phyloP scores from a whole-genome alignment of 2,797 vertebrate species.

The Enteromius radiatus region DNA sequence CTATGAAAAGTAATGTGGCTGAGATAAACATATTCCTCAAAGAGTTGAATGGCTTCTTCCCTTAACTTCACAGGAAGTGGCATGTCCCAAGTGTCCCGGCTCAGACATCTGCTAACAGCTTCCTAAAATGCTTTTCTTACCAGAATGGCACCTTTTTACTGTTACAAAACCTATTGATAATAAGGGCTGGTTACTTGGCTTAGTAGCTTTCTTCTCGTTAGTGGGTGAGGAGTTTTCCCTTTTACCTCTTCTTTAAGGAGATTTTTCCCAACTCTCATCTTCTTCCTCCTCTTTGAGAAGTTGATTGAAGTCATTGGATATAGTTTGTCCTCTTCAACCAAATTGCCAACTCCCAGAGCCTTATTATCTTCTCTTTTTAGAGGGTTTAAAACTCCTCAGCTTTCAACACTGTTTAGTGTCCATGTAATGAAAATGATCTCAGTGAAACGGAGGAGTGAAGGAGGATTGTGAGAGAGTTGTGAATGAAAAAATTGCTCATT shows the following conservation, averaged over 20 bases:
- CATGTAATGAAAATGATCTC: too few species aligned
- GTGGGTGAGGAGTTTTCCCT: not conserved
- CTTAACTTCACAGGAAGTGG: not conserved
- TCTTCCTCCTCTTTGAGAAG: not conserved
- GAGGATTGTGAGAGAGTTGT: too few species aligned
- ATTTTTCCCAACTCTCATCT: too few species aligned
- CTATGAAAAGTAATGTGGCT: not conserved
- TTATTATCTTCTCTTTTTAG: not conserved
- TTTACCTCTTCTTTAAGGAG: not conserved
- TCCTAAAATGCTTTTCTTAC: not conserved
- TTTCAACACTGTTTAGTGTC: too few species aligned
- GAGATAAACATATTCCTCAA: not conserved
- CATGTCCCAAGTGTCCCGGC: not conserved
- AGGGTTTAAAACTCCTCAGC: too few species aligned
- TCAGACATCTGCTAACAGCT: not conserved
- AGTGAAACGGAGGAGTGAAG: too few species aligned
- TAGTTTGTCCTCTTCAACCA: not conserved
- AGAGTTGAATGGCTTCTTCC: not conserved
- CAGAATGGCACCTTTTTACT: not conserved
- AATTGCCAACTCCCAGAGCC: not conserved
- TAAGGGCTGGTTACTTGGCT: not conserved
- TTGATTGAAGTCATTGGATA: not conserved
- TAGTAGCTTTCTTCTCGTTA: not conserved
- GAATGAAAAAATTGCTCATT: not conserved
- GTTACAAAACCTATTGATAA: not conserved